These are phyloP conservation scores for Zele albiditarsus DNA, from an alignment of 2,888 invertebrate genomes.

Conservation along the genomic window DNA sequence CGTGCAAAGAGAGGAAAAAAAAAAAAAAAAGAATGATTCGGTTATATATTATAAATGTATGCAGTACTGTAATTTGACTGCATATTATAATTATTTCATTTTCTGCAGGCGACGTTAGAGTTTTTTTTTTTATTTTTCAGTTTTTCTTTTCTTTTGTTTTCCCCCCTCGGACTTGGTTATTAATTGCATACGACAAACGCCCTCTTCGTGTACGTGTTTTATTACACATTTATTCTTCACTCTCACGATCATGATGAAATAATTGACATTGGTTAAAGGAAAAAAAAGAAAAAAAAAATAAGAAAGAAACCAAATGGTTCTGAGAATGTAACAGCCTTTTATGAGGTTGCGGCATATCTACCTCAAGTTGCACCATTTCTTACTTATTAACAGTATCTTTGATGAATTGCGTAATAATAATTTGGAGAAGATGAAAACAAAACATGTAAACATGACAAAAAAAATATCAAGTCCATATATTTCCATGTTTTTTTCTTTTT, in stretches of 20 bases:
- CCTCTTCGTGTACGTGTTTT: background rate
- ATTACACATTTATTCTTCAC: background rate
- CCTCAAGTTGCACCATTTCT: conserved; percentile 53
- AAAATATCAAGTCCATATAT: conserved; percentile 11
- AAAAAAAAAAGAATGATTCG: background rate
- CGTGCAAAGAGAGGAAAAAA: background rate
- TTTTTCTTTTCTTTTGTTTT: background rate
- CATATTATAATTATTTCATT: conserved; percentile 10
- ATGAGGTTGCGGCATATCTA: conserved; percentile 56
- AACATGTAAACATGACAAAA: background rate
- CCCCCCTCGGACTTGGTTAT: background rate
- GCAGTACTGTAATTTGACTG: conserved; percentile 1
- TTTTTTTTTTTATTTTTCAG: conserved; percentile 1
- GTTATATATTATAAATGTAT: background rate
- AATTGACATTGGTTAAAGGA: conserved; percentile 2
- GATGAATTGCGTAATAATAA: background rate
- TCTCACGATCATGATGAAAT: background rate
- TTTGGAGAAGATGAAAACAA: background rate
- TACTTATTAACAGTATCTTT: conserved; percentile 22
- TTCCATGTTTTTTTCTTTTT: background rate
- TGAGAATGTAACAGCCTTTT: conserved; percentile 46
- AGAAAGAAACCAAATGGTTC: background rate
- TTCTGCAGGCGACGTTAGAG: background rate
- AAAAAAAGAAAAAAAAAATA: background rate
- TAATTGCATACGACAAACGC: background rate